phyloP scores from a whole-genome alignment of 2,888 invertebrate genomes.

The Diarsia mendica region DNA sequence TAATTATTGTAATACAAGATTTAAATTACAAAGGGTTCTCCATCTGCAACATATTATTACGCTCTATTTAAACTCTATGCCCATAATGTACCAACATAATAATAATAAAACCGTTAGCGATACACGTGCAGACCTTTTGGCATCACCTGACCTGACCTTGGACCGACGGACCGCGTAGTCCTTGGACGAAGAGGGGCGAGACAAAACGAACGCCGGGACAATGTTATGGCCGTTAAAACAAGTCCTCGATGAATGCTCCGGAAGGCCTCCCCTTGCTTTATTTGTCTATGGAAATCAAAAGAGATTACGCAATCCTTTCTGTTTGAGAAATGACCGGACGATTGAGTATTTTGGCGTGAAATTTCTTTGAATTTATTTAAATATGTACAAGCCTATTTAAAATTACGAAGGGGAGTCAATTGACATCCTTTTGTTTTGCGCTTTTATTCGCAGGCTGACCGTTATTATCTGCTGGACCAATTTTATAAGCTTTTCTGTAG shows the following conservation, averaged over 20 bases:
- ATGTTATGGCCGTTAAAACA: slow-evolving; percentile 71
- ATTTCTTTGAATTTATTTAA: slow-evolving; percentile 35
- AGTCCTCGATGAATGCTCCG: slow-evolving; percentile 66
- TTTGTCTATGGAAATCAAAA: slow-evolving; percentile 56
- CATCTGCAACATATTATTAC: slow-evolving; percentile 23
- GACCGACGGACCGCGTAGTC: slow-evolving; percentile 57
- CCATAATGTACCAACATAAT: slow-evolving; percentile 23
- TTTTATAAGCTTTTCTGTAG: not conserved
- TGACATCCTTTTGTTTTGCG: not conserved
- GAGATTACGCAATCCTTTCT: slow-evolving; percentile 42
- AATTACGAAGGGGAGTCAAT: slow-evolving; percentile 7
- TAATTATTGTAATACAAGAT: slow-evolving; percentile 17
- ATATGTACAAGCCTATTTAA: slow-evolving; percentile 19
- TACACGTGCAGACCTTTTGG: slow-evolving; percentile 60
- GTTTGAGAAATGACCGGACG: slow-evolving; percentile 37
- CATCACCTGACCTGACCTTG: slow-evolving; percentile 72
- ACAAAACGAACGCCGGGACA: slow-evolving; percentile 66
- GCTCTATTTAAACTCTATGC: slow-evolving; percentile 44
- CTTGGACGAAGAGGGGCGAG: slow-evolving; percentile 67
- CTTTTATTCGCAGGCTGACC: not conserved
- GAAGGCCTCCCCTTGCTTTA: slow-evolving; percentile 66
- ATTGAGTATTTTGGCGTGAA: slow-evolving; percentile 38
- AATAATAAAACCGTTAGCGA: slow-evolving; percentile 61
- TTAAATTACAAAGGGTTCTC: slow-evolving; percentile 16
- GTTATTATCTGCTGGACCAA: slow-evolving; percentile 1